phyloP scores from a whole-genome alignment of 2,888 invertebrate genomes.

The Ferdinandea cuprea region DNA sequence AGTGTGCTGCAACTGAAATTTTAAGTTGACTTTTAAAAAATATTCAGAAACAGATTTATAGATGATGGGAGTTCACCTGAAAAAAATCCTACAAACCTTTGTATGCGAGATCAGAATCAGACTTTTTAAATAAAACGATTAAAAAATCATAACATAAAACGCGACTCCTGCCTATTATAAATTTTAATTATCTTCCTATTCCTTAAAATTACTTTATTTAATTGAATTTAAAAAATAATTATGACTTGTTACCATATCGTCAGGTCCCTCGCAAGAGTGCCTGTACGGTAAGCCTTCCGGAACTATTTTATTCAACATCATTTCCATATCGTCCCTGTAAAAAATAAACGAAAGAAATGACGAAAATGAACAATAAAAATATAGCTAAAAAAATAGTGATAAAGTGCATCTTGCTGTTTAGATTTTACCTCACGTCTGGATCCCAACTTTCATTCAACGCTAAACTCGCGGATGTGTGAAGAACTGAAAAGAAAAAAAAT shows the following conservation, averaged over 20 bases:
- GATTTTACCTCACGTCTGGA: constrained; percentile 90
- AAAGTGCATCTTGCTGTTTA: constrained; percentile 27
- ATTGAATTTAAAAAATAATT: not conserved
- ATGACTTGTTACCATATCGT: constrained; percentile 93
- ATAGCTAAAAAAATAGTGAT: not conserved
- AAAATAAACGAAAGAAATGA: constrained; percentile 43
- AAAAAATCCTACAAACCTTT: too few relatives aligned
- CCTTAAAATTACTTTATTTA: not conserved
- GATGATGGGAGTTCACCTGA: too few relatives aligned
- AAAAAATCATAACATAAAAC: too few relatives aligned
- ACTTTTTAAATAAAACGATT: too few relatives aligned
- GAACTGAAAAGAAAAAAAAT: constrained; percentile 87
- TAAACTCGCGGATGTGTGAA: constrained; percentile 98
- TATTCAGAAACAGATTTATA: too few relatives aligned
- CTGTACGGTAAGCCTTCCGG: constrained; percentile 98
- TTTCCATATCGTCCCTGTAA: constrained; percentile 97
- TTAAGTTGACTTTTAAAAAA: too few relatives aligned
- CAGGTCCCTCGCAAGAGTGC: constrained; percentile 98
- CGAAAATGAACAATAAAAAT: constrained; percentile 27
- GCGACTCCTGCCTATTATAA: too few relatives aligned
- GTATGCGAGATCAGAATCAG: too few relatives aligned
- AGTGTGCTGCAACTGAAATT: too few relatives aligned
- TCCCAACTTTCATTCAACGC: constrained; percentile 99
- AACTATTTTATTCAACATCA: constrained; percentile 99
- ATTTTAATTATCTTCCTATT: not conserved